phyloP scores from a whole-genome alignment of 2,797 vertebrate species.

The Bradypodion pumilum region DNA sequence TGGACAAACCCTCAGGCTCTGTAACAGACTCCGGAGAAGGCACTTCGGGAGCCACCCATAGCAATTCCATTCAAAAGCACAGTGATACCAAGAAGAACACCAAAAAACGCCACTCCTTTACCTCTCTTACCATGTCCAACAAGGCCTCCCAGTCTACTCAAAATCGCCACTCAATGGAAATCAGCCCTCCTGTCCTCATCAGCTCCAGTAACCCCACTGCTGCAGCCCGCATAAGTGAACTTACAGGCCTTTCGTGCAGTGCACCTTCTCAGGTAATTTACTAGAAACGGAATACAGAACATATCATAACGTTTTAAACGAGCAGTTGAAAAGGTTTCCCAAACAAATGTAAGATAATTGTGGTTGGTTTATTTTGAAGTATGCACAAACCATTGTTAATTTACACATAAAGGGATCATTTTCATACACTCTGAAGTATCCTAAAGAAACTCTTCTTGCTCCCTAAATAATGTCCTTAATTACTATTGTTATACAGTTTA shows the following conservation, averaged over 20 bases:
- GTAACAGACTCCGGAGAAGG: conserved; percentile 86
- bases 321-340: conserved; percentile 4
- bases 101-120: conserved; percentile 98
- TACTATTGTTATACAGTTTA: too few relatives aligned
- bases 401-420: background rate
- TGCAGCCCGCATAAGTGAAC: conserved; percentile 92
- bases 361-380: background rate
- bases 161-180: conserved; percentile 98
- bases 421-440: background rate
- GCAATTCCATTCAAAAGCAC: conserved; percentile 84
- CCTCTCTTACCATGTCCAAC: conserved; percentile 97
- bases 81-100: conserved; percentile 95
- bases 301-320: background rate
- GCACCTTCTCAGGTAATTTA: conserved; percentile 94
- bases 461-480: background rate
- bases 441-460: background rate
- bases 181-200: conserved; percentile 98
- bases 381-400: background rate
- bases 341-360: background rate
- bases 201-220: conserved; percentile 98
- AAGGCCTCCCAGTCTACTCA: conserved; percentile 92
- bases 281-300: background rate
- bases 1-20: conserved; percentile 89
- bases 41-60: conserved; percentile 80
- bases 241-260: conserved; percentile 94